Evolutionary conservation across 2,888 invertebrate species (phyloP), one percentile per base, ranked within the genome.

Genomic region (Choreutis nemorana): DNA sequence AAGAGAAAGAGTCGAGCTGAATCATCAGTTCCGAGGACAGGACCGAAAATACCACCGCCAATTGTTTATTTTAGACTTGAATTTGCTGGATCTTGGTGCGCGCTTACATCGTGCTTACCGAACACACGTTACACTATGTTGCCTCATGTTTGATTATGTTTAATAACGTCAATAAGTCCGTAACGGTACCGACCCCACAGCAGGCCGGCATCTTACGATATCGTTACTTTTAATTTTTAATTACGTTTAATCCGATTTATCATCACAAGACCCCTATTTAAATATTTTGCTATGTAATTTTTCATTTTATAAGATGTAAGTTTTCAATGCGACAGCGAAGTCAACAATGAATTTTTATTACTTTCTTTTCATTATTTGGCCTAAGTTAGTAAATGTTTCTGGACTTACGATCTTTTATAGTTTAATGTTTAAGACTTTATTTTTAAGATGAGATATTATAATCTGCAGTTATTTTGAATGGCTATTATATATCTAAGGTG

Each of bases 1-100:
- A 85, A 51, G 84, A 85, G 57, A 85, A 86, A 54, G 85, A 85
- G 67, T 85, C 85, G 33, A 85, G 85, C 81, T 85, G 85, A 86
- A 85, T 81, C 59, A 62, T 53, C 64, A 65, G 58, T 48, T 53
- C 45, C 37, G 50, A 59, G 58, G 53, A 66, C 61, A 65, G 68
- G 73, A 72, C 55, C 68, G 67, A 58, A 72, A 57, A 70, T 75
- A 78, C 78, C 78, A 78, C 78, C 78, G 78, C 78, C 66, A 64
- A 72, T 70, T 67, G 66, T 31, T 75, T 73, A 73, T 70, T 70
- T 77, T 71, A 72, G 56, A 65, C 66, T 71, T 61, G 64, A 61
- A 51, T 51, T 46, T 48, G 49, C 45, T 47, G 25, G 35, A 34
- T 34, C 35, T 30, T 34, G 36, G 35, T 31, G 20, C 8, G 34